Base-by-base conservation (phyloP, 2,888 invertebrate species). In the Trisateles emortualis region DNA sequence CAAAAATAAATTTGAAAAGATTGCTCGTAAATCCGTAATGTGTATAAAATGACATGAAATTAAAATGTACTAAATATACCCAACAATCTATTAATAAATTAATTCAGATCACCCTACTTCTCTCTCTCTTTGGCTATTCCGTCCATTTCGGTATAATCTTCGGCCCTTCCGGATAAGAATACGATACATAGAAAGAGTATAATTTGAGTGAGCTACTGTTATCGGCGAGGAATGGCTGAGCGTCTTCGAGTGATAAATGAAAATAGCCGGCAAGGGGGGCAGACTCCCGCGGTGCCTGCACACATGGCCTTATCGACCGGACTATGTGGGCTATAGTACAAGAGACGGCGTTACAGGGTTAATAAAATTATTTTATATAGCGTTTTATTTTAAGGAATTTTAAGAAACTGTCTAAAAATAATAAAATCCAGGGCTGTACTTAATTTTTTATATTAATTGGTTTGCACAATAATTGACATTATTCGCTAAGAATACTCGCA, bases 281-380 rank as follows among this genome's bases (percentile, higher is more conserved):
- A 81, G 81, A 72, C 91, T 89, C 90, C 92, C 90, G 90, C 88
- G 81, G 91, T 84, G 90, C 81, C 82, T 84, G 86, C 88, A 88
- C 91, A 92, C 90, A 90, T 92, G 91, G 89, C 84, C 86, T 79
- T 86, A 88, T 88, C 89, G 88, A 88, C 88, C 87, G 76, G 78
- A 63, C 57, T 51, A 48, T 42, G 51, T 59, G 79, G 77, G 39
- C 41, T 72, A 69, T 65, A 71, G 47, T 51, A 70, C 45, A 49
- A 64, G 74, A 59, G 53, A n/a, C 13, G 69, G 81, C 83, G 83
- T 49, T 38, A 40, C 22, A 41, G 19, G 40, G 39, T 53, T 53
- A 32, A 22, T 9, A 5, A 8, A 8, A 1, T 6, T 3, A 33
- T n/a, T 11, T 5, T 6, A n/a, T n/a, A n/a, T n/a, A n/a, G n/a